phyloP scores from a whole-genome alignment of 1,140 invertebrate genomes.

The Euura lappo region DNA sequence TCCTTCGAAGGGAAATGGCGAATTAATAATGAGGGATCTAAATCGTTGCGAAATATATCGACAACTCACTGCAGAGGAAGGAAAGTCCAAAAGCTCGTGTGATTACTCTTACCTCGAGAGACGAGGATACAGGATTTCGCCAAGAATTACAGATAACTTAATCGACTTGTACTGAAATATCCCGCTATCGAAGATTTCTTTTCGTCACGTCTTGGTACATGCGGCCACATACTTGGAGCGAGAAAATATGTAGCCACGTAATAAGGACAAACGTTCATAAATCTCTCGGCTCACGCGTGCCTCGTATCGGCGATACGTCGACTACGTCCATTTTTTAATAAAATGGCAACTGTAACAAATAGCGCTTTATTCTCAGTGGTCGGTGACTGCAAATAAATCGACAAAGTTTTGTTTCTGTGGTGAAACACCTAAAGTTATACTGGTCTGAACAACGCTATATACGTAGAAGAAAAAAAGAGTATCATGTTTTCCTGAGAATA shows the following conservation, averaged over 20 bases:
- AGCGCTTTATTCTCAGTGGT: not conserved
- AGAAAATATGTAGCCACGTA: not conserved
- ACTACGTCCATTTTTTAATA: not conserved
- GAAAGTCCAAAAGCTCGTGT: not conserved
- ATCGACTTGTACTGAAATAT: too few relatives aligned
- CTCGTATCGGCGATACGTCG: slow-evolving; percentile 1
- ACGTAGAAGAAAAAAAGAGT: not conserved
- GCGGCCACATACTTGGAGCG: not conserved
- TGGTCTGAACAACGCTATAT: not conserved
- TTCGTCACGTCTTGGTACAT: not conserved
- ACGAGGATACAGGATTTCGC: too few relatives aligned
- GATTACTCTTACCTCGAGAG: not conserved
- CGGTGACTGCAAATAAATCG: not conserved
- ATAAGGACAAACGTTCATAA: not conserved
- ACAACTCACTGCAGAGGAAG: not conserved
- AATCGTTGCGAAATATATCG: slow-evolving; percentile 1
- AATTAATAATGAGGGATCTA: not conserved
- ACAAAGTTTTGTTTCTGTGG: not conserved
- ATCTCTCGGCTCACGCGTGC: not conserved
- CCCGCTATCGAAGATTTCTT: not conserved
- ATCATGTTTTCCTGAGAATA: not conserved
- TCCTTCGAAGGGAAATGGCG: not conserved
- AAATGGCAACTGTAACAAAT: slow-evolving; percentile 7
- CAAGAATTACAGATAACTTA: too few relatives aligned
- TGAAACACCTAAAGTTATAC: not conserved